Evolutionary conservation across 2,888 invertebrate genomes (phyloP), one percentile per base, ranked within the genome.

Genomic region (Gnatocerus cornutus): DNA sequence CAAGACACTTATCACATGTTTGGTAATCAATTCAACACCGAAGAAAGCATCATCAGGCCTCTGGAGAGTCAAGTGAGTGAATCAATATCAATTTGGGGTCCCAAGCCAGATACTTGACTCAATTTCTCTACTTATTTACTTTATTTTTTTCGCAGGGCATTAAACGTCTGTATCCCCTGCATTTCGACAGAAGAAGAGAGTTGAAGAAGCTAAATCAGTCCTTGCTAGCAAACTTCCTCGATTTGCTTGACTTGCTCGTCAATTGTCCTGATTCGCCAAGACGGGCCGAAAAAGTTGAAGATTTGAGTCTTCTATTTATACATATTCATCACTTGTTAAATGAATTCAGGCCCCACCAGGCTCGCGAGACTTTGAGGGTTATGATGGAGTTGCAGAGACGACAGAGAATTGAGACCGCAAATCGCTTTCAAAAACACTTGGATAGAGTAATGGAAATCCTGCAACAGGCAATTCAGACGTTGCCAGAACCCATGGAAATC

Each of bases 311-410:
- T 52, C 86, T 99, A n/a, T 99, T 99, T 84, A 98, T 99, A 74
- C 98, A 99, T 80, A 98, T 99, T 85, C 99, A 99, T 86, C 99
- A 99, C 87, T 87, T 99, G 67, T 88, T 99, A 6, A 99, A 99
- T 86, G 99, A 99, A 85, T 98, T 98, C 83, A 89, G 99, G 77
- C 99, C 99, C 0, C 98, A 99, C 85, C 97, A 98, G 85, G 99
- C 98, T 0, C 88, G 98, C 55, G 98, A 98, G 87, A 97, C 98
- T 0, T 87, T 98, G 56, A 87, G 98, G 68, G 98, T 98, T 0
- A 97, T 98, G 96, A 93, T 99, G 93, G 97, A 98, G 84, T 88
- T 96, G 74, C 98, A 98, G 81, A 93, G 94, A 79, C 88, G 96
- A 10, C 96, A 98, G 82, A 88, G 98, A 71, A 89, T 93, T 39